phyloP scores from a whole-genome alignment of 2,113 vertebrate species.

The Aleadryas rufinucha region DNA sequence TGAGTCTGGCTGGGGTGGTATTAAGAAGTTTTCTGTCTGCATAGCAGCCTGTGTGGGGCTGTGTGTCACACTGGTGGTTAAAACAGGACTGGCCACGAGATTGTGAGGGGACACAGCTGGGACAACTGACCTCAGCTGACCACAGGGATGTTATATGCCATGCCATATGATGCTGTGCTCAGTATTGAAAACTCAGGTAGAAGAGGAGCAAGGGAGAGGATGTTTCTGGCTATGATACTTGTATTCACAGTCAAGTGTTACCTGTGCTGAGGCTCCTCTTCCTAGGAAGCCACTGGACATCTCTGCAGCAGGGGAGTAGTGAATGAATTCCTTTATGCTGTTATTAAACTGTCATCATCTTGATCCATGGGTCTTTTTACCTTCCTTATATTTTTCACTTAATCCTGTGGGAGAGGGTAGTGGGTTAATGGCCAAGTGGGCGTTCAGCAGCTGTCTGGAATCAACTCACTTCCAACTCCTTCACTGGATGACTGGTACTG shows the following conservation, averaged over 20 bases:
- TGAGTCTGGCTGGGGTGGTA: not conserved
- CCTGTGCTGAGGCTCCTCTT: not conserved
- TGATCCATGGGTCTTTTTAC: not conserved
- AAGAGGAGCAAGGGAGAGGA: no score
- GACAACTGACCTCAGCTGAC: not conserved
- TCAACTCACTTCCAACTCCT: no score
- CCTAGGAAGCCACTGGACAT: not conserved
- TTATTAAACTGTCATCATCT: not conserved
- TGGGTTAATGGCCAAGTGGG: not conserved
- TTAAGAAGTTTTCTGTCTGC: rapidly evolving
- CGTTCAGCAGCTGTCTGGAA: not conserved
- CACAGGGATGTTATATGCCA: rapidly evolving
- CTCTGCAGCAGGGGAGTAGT: not conserved
- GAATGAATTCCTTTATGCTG: not conserved
- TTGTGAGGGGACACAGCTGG: not conserved
- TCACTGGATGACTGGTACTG: not conserved
- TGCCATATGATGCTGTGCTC: not conserved
- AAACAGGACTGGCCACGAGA: not conserved
- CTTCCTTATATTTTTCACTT: not conserved
- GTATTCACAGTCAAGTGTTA: not conserved
- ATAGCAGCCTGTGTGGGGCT: rapidly evolving
- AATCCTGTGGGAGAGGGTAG: no score
- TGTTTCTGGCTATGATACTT: not conserved
- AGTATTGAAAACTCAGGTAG: not conserved
- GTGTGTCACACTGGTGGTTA: not conserved